phyloP scores from a whole-genome alignment of 2,888 invertebrate species.

The Andrena camellia region DNA sequence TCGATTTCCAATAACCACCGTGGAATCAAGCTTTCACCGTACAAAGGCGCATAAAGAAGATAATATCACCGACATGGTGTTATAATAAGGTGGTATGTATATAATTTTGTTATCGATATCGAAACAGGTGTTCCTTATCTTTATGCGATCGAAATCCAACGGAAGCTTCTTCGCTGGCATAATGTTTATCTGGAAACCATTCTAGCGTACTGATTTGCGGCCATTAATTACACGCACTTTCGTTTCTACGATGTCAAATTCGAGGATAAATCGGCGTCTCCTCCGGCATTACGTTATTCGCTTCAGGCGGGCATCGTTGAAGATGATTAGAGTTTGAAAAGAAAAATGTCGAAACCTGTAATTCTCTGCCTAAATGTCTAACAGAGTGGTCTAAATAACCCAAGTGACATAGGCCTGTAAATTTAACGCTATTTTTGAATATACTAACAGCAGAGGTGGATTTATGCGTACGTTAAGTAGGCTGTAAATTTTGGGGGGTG shows the following conservation, averaged over 20 bases:
- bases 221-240: slow-evolving; percentile 43
- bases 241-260: slow-evolving; percentile 33
- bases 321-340: neutral
- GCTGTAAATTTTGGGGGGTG: no score
- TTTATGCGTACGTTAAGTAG: no score
- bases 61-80: slow-evolving; percentile 64
- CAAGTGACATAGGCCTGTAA: no score
- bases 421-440: no score
- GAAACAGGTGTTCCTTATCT: slow-evolving; percentile 63
- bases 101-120: slow-evolving; percentile 65
- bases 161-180: slow-evolving; percentile 49
- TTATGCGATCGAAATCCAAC: slow-evolving; percentile 55
- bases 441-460: no score
- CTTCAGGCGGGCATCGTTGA: neutral
- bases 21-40: slow-evolving; percentile 65
- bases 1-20: slow-evolving; percentile 63
- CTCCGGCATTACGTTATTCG: slow-evolving; percentile 5
- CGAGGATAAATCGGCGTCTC: slow-evolving; percentile 7
- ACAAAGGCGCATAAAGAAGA: slow-evolving; percentile 63
- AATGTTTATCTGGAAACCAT: slow-evolving; percentile 47
- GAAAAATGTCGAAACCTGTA: neutral
- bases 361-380: neutral
- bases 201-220: slow-evolving; percentile 39
- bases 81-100: slow-evolving; percentile 65
- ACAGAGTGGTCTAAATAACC: neutral